These are phyloP conservation scores for Panonychus citri DNA, from an alignment of 1,140 invertebrate species.

Conservation along the genomic window DNA sequence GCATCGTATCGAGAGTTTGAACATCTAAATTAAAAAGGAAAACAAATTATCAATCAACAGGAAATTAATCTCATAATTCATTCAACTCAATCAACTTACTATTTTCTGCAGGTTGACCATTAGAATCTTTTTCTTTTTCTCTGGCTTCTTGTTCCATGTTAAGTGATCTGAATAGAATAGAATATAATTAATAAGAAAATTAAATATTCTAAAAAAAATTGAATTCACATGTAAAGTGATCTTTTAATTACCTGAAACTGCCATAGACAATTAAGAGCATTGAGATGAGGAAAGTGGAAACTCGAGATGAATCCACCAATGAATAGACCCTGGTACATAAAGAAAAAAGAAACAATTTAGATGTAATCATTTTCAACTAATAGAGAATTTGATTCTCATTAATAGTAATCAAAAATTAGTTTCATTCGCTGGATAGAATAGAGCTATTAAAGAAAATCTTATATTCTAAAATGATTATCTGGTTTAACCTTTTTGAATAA, in stretches of 20 bases:
- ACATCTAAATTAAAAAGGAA: conserved; percentile 32
- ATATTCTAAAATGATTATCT: no score
- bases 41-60: not conserved
- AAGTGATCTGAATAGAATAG: conserved; percentile 41
- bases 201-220: not conserved
- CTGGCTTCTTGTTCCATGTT: conserved; percentile 82
- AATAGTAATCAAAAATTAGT: no score
- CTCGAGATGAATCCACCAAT: conserved; percentile 83
- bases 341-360: no score
- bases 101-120: conserved; percentile 23
- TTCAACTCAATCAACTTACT: not conserved
- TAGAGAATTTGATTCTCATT: no score
- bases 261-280: conserved; percentile 93
- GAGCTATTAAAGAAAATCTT: no score
- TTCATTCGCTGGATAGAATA: no score
- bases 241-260: conserved; percentile 28
- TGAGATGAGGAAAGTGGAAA: conserved; percentile 88
- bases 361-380: no score
- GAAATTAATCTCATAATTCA: not conserved
- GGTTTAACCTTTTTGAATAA: no score
- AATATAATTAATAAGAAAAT: conserved; percentile 4
- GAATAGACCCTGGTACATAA: conserved; percentile 48
- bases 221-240: not conserved
- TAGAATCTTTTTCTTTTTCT: conserved; percentile 50
- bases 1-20: conserved; percentile 83